Evolutionary conservation across 53 echinoderm and acorn worm genomes (phyloP), one percentile per base, ranked within the genome.

Genomic region (Luidia sarsii): DNA sequence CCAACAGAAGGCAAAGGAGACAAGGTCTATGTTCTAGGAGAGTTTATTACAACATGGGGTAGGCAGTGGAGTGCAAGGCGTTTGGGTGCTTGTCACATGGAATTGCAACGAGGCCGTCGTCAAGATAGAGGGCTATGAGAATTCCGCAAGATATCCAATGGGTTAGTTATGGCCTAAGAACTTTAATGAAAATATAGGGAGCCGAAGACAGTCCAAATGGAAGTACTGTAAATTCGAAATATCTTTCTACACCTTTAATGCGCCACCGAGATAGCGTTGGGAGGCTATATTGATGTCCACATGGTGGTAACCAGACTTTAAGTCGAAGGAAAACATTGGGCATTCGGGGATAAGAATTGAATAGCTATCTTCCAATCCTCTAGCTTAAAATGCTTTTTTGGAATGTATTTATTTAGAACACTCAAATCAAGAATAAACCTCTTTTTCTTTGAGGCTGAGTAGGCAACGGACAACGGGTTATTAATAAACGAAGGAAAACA

Each of bases 141-240:
- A 71, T 52, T 21, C 71, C 71, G 22, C 71, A 53, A 16, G 71
- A 71, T 23, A 8, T 29, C 37, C 71, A 71, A 53, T 71, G 71
- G 5, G 69, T 3, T 2, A 69, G 49, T 21, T 49, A 50, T 4
- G 50, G 71, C 27, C 53, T 71, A 0, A 71, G 54, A 8, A 49
- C 15, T 51, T 71, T 53, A 0, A 54, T 71, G 71, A 71, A 71
- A 35, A 71, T 53, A 14, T 38, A 67, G 11, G 67, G 71, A 33
- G 71, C 51, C 8, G 71, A 34, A 4, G 71, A 29, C 1, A 66
- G 66, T 11, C 66, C 39, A 39, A 66, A 66, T n/a, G n/a, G n/a
- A n/a, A n/a, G n/a, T n/a, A n/a, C n/a, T n/a, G n/a, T n/a, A n/a
- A n/a, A n/a, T n/a, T 5, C 39, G 41, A 41, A 66, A 41, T 66